A percentile compares a stretch with the other conserved stretches of the same genome.
These are phyloP conservation scores for Mimumesa dahlbomi DNA, from an alignment of 2,888 invertebrate genomes.

Conservation along the genomic window DNA sequence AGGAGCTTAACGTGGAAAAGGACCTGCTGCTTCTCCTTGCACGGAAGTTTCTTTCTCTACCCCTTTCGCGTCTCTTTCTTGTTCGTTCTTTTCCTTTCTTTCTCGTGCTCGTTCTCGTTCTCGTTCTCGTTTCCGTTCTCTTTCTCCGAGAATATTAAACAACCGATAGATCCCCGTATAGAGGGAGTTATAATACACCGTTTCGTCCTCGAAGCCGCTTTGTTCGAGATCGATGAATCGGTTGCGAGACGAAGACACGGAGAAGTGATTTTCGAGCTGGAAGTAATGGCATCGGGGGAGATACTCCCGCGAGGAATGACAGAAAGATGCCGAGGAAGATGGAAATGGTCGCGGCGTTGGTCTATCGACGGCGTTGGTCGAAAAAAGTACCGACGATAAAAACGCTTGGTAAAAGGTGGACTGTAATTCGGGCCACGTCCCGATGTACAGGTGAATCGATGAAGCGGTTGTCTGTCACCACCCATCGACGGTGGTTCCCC, in stretches of 20 bases:
- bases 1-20: conserved; percentile 65
- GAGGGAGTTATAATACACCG: conserved; percentile 28
- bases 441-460: conserved; percentile 7
- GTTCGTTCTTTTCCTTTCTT: neutral
- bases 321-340: neutral
- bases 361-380: neutral
- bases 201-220: conserved; percentile 38
- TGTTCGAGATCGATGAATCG: conserved; percentile 41
- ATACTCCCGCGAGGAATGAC: neutral
- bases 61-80: conserved; percentile 18
- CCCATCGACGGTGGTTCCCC: neutral
- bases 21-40: conserved; percentile 36
- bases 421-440: conserved; percentile 1
- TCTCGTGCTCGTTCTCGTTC: too few relatives aligned
- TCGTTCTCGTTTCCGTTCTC: conserved; percentile 9
- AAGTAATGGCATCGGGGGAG: conserved; percentile 34
- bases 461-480: neutral
- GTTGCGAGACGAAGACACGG: neutral
- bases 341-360: neutral
- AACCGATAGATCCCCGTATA: conserved; percentile 26
- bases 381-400: conserved; percentile 7
- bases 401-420: neutral
- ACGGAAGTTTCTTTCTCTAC: conserved; percentile 36
- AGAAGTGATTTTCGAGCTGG: conserved; percentile 24
- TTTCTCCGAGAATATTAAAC: conserved; percentile 48